Base-by-base conservation (phyloP, 30 jellyfish, hydroid and myxozoan genomes). In the Nemopilema nomurai region DNA sequence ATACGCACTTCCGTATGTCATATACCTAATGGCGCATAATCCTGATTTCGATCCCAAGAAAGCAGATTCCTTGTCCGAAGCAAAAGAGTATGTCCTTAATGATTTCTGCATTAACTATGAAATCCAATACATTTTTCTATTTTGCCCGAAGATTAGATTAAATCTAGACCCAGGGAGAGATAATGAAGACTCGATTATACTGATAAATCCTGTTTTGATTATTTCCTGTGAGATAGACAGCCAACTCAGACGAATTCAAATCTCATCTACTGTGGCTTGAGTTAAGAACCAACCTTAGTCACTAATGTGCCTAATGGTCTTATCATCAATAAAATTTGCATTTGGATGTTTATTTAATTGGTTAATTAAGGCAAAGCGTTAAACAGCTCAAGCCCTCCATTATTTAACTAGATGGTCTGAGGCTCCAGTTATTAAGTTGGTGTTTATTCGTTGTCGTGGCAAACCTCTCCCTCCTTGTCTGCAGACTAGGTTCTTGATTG, bases 11-110 rank as follows among this genome's bases (percentile, higher is more conserved):
- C 97, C 98, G 13, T 89, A 83, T 85, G 96, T 76, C 28, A 96
- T 93, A 18, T 94, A 93, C 74, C 68, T 93, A 28, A 68, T 93
- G 80, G 97, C 98, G 31, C 96, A 93, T 69, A 95, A 93, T 30
- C 98, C 98, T 0, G 98, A 89, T 51, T 93, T 93, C 69, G 85
- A 89, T 24, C 91, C 83, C 16, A 89, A 76, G 50, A 90, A 71
- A 49, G 68, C 69, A 32, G 96, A 93, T 19, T 84, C 96, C 7
- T 69, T 93, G 32, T 51, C 50, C 67, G 92, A 89, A 25, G 84
- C 96, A 27, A 93, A 85, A 84, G 97, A 93, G 98, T 93, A 66
- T 83, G 98, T 66, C 32, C 20, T 41, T 13, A 13, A 41, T 41
- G 57, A 41, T 41, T 41, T 41, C 19, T 62, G 25, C 28, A 20